phyloP scores from a whole-genome alignment of 2,797 vertebrate genomes.

The Syngnathus rostellatus region DNA sequence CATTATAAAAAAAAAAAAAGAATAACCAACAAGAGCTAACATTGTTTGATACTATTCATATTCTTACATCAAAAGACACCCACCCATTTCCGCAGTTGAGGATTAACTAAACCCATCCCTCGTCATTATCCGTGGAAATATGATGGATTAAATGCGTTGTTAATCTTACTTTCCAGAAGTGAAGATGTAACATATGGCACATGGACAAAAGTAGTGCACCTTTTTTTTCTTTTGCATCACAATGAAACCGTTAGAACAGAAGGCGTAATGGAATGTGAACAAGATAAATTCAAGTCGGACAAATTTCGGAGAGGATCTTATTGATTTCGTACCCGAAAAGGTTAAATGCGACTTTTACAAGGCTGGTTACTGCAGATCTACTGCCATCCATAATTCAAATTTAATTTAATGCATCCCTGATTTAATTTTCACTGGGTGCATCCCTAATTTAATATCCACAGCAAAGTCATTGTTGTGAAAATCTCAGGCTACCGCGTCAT shows the following conservation, averaged over 20 bases:
- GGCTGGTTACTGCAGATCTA: background rate
- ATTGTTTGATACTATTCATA: background rate
- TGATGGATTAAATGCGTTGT: background rate
- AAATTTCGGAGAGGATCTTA: background rate
- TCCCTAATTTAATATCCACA: conserved; percentile 2
- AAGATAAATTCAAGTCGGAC: background rate
- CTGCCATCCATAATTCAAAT: conserved; percentile 1
- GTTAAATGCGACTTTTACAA: background rate
- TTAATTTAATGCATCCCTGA: conserved; percentile 5
- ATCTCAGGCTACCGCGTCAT: background rate
- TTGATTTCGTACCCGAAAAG: background rate
- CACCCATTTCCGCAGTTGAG: background rate
- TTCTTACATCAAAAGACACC: background rate
- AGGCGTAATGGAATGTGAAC: background rate
- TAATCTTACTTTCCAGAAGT: background rate
- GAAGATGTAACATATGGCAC: background rate
- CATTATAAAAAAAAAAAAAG: background rate
- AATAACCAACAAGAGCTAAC: background rate
- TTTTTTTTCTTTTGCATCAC: background rate
- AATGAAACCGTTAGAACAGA: background rate
- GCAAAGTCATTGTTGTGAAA: conserved; percentile 2
- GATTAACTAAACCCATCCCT: background rate
- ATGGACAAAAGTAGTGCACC: background rate
- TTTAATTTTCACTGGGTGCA: background rate
- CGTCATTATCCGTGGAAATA: background rate